Evolutionary conservation across 2,888 invertebrate genomes (phyloP), one percentile per base, ranked within the genome.

Genomic region (Caenorhabditis zanzibari): DNA sequence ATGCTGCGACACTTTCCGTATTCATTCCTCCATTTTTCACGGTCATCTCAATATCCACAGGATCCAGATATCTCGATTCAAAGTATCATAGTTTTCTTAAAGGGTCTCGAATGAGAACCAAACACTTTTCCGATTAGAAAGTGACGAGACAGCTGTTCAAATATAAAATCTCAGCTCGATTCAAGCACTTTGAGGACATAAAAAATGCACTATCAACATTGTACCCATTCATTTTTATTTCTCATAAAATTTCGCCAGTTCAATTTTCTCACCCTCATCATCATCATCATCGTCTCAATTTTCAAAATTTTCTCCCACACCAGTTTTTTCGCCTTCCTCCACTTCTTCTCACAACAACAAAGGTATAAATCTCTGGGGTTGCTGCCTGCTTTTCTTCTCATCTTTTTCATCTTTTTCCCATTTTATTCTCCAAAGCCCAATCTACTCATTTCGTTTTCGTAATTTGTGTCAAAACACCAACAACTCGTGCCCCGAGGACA

Each of bases 221-320:
- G 4, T 28, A 4, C 1, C 2, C 14, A 28, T 56, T 28, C 26
- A 28, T 28, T 14, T 28, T 14, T 26, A 28, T 28, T 56, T 28
- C 14, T 0, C 3, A 6, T 56, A 14, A 14, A 24, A 5, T 56
- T 12, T n/a, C n/a, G n/a, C 32, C 66, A 24, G 32, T 66, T 28
- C 66, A 52, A 68, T 68, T 68, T 68, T 68, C 66, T 66, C 66
- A 49, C 32, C 64, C 7, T 58, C 58, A 58, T 32, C 32, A 58
- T 32, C 32, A 47, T 19, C 47, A 66, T 32, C 32, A 47, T 19
- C 47, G 52, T 68, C 54, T 68, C 54, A 68, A 52, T 54, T 68
- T 68, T 68, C 68, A 54, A 68, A 68, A 58, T 58, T 52, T 58
- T 54, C n/a, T 68, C 68, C 14, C 68, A 66, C 66, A 66, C 49